These are phyloP conservation scores for Pangasianodon hypophthalmus DNA, from an alignment of 2,113 vertebrate species.

Conservation along the genomic window DNA sequence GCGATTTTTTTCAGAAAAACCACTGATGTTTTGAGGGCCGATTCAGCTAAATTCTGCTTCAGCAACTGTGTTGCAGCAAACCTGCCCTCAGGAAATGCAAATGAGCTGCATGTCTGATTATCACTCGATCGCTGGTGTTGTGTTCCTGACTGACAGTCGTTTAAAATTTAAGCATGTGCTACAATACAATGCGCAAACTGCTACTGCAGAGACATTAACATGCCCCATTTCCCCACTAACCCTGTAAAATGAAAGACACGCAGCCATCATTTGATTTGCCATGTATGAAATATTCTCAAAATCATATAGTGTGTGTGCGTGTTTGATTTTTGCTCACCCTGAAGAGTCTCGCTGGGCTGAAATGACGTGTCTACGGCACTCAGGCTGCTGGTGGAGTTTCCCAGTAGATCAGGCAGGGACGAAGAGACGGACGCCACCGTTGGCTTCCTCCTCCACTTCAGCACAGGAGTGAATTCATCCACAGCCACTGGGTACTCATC, in stretches of 20 bases:
- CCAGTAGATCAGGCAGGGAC: slow-evolving; percentile 83
- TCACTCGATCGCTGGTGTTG: not conserved
- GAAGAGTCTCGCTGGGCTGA: slow-evolving; percentile 75
- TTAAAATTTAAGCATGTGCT: not conserved
- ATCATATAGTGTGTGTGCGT: not conserved
- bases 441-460: slow-evolving; percentile 89
- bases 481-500: slow-evolving; percentile 81
- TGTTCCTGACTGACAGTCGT: not conserved
- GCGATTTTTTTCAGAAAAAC: not conserved
- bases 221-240: not conserved
- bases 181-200: not conserved
- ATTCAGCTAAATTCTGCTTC: not conserved
- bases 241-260: not conserved
- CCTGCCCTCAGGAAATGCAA: not conserved
- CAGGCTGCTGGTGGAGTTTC: slow-evolving; percentile 78
- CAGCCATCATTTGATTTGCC: not conserved
- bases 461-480: slow-evolving; percentile 75
- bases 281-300: not conserved
- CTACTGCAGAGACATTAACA: not conserved
- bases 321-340: slow-evolving; percentile 64
- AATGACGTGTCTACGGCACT: slow-evolving; percentile 78
- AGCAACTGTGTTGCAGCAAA: not conserved
- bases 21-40: not conserved
- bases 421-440: slow-evolving; percentile 79
- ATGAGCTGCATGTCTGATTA: not conserved